phyloP scores from a whole-genome alignment of 92 coral and sea anemone species.

The Siderastrea siderea region DNA sequence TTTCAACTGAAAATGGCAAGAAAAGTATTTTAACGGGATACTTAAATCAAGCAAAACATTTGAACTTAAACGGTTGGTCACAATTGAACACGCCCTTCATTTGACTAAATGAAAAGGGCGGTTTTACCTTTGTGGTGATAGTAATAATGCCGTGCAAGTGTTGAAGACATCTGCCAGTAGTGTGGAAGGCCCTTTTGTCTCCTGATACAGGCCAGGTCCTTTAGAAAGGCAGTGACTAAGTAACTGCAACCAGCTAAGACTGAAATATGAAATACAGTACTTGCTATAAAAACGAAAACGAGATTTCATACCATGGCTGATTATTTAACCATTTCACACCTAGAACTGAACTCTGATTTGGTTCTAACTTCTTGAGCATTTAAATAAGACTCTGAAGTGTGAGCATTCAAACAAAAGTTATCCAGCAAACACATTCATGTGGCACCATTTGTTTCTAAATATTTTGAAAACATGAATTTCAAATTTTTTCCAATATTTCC shows the following conservation, averaged over 20 bases:
- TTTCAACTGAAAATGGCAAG: too few relatives aligned
- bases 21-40: too few relatives aligned
- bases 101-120: background rate
- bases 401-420: too few relatives aligned
- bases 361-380: too few relatives aligned
- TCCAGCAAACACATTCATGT: too few relatives aligned
- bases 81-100: background rate
- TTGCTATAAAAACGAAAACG: background rate
- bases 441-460: too few relatives aligned
- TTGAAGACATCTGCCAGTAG: conserved; percentile 72
- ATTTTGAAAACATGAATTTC: too few relatives aligned
- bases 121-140: conserved; percentile 74
- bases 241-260: conserved; percentile 92
- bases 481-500: too few relatives aligned
- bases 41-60: too few relatives aligned
- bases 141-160: conserved; percentile 74
- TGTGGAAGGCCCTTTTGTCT: conserved; percentile 45
- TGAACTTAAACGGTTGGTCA: background rate
- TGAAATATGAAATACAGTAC: conserved; percentile 14
- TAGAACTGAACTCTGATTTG: too few relatives aligned
- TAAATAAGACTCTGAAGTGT: too few relatives aligned
- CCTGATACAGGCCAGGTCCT: conserved; percentile 55
- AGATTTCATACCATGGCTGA: background rate
- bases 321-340: background rate
- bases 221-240: conserved; percentile 89